Base-by-base conservation (phyloP, 2,797 vertebrate genomes). In the Philypnodon macrostomus region DNA sequence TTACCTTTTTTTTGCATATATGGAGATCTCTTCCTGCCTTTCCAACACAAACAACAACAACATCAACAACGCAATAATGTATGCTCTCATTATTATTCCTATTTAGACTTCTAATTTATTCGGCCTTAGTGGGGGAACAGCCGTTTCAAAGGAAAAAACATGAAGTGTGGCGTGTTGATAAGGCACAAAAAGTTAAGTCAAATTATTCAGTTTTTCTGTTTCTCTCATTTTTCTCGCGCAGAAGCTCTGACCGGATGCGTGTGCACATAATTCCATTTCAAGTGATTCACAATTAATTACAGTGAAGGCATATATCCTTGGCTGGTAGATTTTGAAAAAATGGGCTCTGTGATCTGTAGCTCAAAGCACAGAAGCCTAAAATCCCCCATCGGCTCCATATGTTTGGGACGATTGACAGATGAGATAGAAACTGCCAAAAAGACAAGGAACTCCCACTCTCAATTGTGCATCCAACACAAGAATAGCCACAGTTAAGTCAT, bases 11-110 rank as follows among this genome's bases (percentile, higher is more conserved):
- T 70, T 66, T 72, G 77, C 81, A 80, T 87, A 79, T 80, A 80
- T 84, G 72, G 63, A 88, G 83, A 89, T 88, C 73, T 85, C 26
- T 27, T 81, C 70, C 64, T 68, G 67, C 68, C n/a, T n/a, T n/a
- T n/a, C n/a, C 47, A 47, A 84, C 79, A 77, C 79, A 85, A 87
- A 87, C 85, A 88, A 87, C 82, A 82, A 78, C 86, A 90, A 83
- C 83, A 85, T n/a, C n/a, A n/a, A n/a, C n/a, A n/a, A n/a, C n/a
- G 79, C 78, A 84, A 79, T 84, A 86, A 88, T 84, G 71, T 81
- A 83, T 84, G 82, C 82, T 50, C 73, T 82, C 82, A 87, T 89
- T 88, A 88, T 87, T 85, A 89, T 88, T 86, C 84, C 70, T 72
- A 83, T 82, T 83, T 85, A 67, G 74, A 83, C 54, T 77, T 80